Base-by-base conservation (phyloP, 2,113 vertebrate genomes). In the Perca flavescens region DNA sequence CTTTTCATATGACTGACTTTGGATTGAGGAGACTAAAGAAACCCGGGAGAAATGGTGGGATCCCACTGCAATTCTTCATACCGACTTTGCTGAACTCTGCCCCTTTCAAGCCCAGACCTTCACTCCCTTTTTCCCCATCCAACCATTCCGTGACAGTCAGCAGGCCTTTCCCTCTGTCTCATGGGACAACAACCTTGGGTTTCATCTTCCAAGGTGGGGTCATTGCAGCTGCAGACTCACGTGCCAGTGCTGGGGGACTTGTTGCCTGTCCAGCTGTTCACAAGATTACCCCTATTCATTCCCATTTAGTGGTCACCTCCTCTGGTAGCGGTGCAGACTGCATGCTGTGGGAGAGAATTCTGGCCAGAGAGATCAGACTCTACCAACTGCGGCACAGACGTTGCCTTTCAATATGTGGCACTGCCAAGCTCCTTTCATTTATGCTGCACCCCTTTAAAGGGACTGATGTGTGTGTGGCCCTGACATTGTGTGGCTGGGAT, bases 291-390 rank as follows among this genome's bases (percentile, higher is more conserved):
- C 95, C 96, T 0, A 93, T 97, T 82, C 96, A 97, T 75, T 95
- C 83, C 31, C 96, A 97, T 74, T 91, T 97, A 62, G 85, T 97
- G 77, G 96, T 93, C 31, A 96, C 96, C 56, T 96, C 95, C 0
- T 97, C 96, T 0, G 96, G 96, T 6, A 96, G 96, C 2, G 95
- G 95, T 0, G 96, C 97, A 0, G 96, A 97, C 87, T 96, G 96
- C 17, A 90, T 84, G 91, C 83, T 93, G 0, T 97, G 96, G 96
- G 94, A 95, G 70, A 77, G 96, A 11, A 93, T 95, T 13, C 89
- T 97, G 17, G 69, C 68, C 64, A 92, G 95, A 82, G 95, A 96
- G 74, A 94, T 96, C 76, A 90, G 96, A 68, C 94, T 97, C 9
- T 95, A 96, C 87, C 92, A 94, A 1, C 90, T 96, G 46, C 86